These are phyloP conservation scores for Pyrrhia umbra DNA, from an alignment of 2,888 invertebrate genomes.

Conservation along the genomic window DNA sequence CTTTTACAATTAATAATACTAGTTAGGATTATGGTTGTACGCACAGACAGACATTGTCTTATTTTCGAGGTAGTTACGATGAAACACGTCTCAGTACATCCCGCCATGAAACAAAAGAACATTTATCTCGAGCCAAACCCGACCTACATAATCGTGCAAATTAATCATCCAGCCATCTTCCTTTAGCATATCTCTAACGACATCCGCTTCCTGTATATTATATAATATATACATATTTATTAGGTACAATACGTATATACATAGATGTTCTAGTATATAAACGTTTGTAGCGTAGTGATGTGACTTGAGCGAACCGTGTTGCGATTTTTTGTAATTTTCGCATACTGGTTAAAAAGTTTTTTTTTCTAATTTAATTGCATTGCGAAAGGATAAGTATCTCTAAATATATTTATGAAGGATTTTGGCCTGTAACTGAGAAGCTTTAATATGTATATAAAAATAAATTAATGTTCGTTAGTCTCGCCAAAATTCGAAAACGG, in stretches of 20 bases:
- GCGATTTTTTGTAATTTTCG: neutral
- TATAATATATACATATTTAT: constrained; percentile 25
- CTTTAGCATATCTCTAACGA: constrained; percentile 64
- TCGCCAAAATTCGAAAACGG: too few species aligned
- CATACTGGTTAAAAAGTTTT: too few species aligned
- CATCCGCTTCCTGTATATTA: constrained; percentile 72
- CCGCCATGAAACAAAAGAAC: constrained; percentile 45
- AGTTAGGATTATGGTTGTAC: too few species aligned
- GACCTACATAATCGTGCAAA: constrained; percentile 55
- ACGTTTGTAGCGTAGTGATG: constrained; percentile 44
- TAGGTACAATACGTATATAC: constrained; percentile 40
- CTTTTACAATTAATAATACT: too few species aligned
- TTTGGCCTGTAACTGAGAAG: too few species aligned
- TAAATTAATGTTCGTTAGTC: too few species aligned
- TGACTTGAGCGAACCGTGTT: neutral
- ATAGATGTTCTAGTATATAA: constrained; percentile 5
- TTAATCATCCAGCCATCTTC: constrained; percentile 64
- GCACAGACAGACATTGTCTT: neutral
- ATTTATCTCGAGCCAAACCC: constrained; percentile 48
- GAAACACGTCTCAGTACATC: neutral
- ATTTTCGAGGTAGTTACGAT: neutral
- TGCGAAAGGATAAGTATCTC: too few species aligned
- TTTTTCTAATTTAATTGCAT: too few species aligned
- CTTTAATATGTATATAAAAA: too few species aligned
- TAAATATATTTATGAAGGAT: too few species aligned